Evolutionary conservation across 2,888 invertebrate species (phyloP).

Genomic region (Morpho deidamia): DNA sequence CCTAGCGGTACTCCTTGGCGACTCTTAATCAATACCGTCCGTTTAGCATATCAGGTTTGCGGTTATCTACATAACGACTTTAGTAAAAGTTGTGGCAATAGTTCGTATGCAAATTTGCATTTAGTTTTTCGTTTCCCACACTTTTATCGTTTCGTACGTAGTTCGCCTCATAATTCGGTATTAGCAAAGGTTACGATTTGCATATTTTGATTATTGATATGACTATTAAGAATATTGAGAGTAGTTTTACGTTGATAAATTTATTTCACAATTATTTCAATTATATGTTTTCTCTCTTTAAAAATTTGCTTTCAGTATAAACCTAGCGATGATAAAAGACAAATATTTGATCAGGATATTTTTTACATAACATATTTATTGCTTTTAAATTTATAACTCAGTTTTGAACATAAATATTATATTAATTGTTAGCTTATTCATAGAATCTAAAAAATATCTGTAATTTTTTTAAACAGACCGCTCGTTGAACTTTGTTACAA

Average conservation of each 20-base stretch:
- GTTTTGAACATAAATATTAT: too few species aligned
- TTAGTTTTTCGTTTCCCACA: slow-evolving; percentile 18
- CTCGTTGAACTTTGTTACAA: too few species aligned
- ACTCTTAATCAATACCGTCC: slow-evolving; percentile 58
- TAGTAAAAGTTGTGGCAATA: slow-evolving; percentile 26
- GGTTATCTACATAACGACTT: slow-evolving; percentile 23
- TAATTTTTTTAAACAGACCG: too few species aligned
- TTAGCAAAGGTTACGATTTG: slow-evolving; percentile 3
- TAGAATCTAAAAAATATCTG: too few species aligned
- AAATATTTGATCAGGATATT: too few species aligned
- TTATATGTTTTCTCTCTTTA: not conserved
- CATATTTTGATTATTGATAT: slow-evolving; percentile 2
- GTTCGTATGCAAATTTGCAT: slow-evolving; percentile 28
- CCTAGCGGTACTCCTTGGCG: slow-evolving; percentile 61
- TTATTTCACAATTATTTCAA: not conserved
- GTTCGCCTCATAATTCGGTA: not conserved
- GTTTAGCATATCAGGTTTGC: slow-evolving; percentile 62
- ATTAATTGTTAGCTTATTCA: too few species aligned
- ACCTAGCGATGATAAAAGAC: too few species aligned
- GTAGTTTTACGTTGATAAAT: not conserved
- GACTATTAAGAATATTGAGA: not conserved
- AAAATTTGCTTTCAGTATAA: too few species aligned
- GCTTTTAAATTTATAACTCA: too few species aligned
- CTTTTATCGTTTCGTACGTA: slow-evolving; percentile 20
- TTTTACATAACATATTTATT: too few species aligned